phyloP scores from a whole-genome alignment of 2,113 vertebrate genomes.

The Oreotrochilus melanogaster region DNA sequence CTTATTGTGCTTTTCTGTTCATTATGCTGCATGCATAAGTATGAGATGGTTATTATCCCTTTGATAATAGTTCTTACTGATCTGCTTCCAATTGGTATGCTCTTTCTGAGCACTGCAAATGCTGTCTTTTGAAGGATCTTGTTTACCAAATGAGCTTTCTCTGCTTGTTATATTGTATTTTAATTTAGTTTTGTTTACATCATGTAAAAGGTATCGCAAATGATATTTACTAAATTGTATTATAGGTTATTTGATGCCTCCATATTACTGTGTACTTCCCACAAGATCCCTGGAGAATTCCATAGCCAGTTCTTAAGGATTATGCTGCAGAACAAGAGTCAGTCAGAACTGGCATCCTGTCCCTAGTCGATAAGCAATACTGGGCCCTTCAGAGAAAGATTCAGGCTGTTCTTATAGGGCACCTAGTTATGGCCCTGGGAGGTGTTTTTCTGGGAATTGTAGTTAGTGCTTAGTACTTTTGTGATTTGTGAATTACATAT shows the following conservation, averaged over 20 bases:
- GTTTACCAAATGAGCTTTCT: constrained; percentile 60
- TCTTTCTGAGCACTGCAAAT: constrained; percentile 55
- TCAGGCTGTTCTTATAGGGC: not conserved
- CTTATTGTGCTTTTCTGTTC: constrained; percentile 73
- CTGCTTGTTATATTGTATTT: constrained; percentile 43
- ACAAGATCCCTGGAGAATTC: not conserved
- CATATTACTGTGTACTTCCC: not conserved
- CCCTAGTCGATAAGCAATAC: not conserved
- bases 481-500: not conserved
- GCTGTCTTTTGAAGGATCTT: constrained; percentile 54
- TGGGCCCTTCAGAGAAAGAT: not conserved
- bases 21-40: constrained; percentile 72
- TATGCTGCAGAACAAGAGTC: not conserved
- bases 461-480: not conserved
- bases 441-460: not conserved
- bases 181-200: constrained; percentile 69
- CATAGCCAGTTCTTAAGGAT: not conserved
- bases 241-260: not conserved
- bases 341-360: not conserved
- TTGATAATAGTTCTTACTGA: constrained; percentile 73
- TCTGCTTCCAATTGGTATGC: constrained; percentile 70
- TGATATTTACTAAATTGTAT: constrained; percentile 43
- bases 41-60: constrained; percentile 74
- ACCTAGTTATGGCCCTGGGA: not conserved
- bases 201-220: constrained; percentile 46